These are phyloP conservation scores for Calliscelio sp. DNA, from an alignment of 2,888 invertebrate genomes.

Conservation along the genomic window DNA sequence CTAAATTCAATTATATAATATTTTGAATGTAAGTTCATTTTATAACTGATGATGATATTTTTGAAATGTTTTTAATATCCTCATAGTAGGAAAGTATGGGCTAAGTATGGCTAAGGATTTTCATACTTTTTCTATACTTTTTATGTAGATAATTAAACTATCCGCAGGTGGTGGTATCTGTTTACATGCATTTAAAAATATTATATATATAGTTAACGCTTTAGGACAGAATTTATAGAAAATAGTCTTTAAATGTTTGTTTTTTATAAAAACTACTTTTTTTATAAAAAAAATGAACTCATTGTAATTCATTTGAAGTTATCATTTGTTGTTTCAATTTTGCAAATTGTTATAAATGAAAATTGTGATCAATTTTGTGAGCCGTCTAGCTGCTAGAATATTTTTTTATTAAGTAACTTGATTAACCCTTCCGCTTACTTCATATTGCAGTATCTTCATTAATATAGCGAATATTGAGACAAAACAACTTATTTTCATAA, in stretches of 20 bases:
- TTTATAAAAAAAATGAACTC: background rate
- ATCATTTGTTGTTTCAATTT: background rate
- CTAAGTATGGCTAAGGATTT: constrained; percentile 41
- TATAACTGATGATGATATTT: constrained; percentile 11
- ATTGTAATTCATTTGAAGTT: no score
- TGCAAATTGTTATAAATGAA: constrained; percentile 29
- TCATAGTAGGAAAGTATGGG: constrained; percentile 26
- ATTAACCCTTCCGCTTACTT: no score
- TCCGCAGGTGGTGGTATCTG: constrained; percentile 45
- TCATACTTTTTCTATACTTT: constrained; percentile 52
- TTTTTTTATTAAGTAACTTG: no score
- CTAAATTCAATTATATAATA: no score
- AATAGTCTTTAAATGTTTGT: constrained; percentile 33
- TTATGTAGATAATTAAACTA: constrained; percentile 36
- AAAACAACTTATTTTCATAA: no score
- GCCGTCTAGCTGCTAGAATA: no score
- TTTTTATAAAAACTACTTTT: constrained; percentile 34
- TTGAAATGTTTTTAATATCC: constrained; percentile 21
- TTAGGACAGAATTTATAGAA: constrained; percentile 5
- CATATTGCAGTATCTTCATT: no score
- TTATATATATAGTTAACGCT: constrained; percentile 40
- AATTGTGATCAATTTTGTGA: no score
- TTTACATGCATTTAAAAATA: constrained; percentile 44
- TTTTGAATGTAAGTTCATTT: background rate
- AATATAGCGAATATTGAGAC: no score